Percentiles rank a stretch among this genome's conserved stretches.
Conservation (phyloP, 2,888 invertebrate species). For the Chymomyza amoena region DNA sequence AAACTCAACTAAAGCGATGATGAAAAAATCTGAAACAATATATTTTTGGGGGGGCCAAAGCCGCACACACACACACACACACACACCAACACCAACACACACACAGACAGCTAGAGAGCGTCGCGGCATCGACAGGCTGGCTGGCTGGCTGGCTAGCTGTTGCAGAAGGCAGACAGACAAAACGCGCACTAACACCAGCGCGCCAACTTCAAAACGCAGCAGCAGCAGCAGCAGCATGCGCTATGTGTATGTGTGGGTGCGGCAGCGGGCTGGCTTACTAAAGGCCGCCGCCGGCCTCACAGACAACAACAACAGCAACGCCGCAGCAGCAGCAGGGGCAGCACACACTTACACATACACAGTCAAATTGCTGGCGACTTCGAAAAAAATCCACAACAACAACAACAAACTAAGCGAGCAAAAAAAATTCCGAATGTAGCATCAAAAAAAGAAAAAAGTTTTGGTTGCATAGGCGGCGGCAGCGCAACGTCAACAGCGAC, state of each 20-base stretch:
- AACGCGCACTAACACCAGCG: constrained; percentile 58
- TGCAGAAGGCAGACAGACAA: constrained; percentile 62
- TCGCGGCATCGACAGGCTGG: constrained; percentile 63
- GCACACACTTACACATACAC: constrained; percentile 34
- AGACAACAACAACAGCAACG: constrained; percentile 31
- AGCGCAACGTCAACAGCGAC: constrained; percentile 48
- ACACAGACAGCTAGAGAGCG: constrained; percentile 21
- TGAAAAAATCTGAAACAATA: constrained; percentile 80
- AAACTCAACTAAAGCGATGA: constrained; percentile 80
- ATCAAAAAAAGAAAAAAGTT: constrained; percentile 47
- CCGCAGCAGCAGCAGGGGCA: constrained; percentile 5
- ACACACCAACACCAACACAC: constrained; percentile 30
- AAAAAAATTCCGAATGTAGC: constrained; percentile 48
- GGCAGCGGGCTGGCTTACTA: constrained; percentile 62
- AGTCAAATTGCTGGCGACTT: constrained; percentile 35
- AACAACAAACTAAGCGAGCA: constrained; percentile 55
- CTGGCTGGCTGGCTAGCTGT: constrained; percentile 25
- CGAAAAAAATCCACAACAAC: constrained; percentile 50
- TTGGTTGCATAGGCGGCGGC: constrained; percentile 68
- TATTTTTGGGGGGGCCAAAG: constrained; percentile 77
- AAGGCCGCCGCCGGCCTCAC: constrained; percentile 71
- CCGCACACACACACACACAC: constrained; percentile 33
- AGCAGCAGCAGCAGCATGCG: constrained; percentile 40
- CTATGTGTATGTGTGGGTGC: constrained; percentile 23
- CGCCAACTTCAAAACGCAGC: constrained; percentile 62